Percentiles rank a stretch among this genome's conserved stretches.
Evolutionary conservation across 1,140 invertebrate species (phyloP).

Genomic region (Lethrus apterus): DNA sequence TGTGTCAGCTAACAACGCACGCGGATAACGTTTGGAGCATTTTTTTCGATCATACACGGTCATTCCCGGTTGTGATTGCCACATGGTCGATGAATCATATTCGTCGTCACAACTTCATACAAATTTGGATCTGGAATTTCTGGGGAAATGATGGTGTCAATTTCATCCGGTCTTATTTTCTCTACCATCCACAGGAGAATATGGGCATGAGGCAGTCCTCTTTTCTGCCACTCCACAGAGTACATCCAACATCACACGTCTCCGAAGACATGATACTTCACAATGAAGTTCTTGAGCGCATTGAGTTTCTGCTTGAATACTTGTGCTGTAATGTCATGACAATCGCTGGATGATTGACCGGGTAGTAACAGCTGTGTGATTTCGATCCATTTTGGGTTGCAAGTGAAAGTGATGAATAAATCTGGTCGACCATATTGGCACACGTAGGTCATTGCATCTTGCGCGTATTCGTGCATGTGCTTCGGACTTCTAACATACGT

Average conservation of each 20-base stretch:
- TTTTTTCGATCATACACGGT: slow-evolving; percentile 45
- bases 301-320: slow-evolving; percentile 36
- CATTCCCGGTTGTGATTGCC: slow-evolving; percentile 28
- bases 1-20: slow-evolving; percentile 27
- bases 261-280: slow-evolving; percentile 32
- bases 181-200: slow-evolving; percentile 40
- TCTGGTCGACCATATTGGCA: slow-evolving; percentile 38
- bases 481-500: no score
- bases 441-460: no score
- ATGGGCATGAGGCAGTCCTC: slow-evolving; percentile 43
- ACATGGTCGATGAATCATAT: slow-evolving; percentile 38
- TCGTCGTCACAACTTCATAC: slow-evolving; percentile 34
- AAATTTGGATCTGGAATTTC: slow-evolving; percentile 45
- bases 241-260: no score
- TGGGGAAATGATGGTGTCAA: slow-evolving; percentile 44
- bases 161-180: slow-evolving; percentile 35
- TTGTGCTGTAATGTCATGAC: slow-evolving; percentile 20
- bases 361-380: slow-evolving; percentile 36
- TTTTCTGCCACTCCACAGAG: slow-evolving; percentile 48
- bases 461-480: no score
- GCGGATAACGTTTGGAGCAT: slow-evolving; percentile 38
- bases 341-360: slow-evolving; percentile 8
- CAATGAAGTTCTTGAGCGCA: slow-evolving; percentile 32
- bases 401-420: no score
- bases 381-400: slow-evolving; percentile 46